These are phyloP conservation scores for Diorhabda carinulata DNA, from an alignment of 1,140 invertebrate genomes.

Conservation along the genomic window DNA sequence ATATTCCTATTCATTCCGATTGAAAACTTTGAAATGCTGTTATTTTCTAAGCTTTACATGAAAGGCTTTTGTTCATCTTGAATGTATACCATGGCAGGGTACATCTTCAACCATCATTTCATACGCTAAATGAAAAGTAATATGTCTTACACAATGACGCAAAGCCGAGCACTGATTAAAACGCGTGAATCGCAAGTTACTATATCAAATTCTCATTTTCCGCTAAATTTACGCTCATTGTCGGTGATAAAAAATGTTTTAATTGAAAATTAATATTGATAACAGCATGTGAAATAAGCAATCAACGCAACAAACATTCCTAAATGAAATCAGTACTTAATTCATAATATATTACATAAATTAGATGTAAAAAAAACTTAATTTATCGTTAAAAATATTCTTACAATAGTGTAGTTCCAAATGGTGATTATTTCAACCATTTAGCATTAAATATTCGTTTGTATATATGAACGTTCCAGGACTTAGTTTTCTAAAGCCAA, in stretches of 20 bases:
- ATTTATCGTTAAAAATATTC: too few species aligned
- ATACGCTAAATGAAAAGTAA: slow-evolving; percentile 1
- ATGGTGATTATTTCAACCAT: too few species aligned
- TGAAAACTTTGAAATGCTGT: slow-evolving; percentile 1
- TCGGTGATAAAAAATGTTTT: background rate
- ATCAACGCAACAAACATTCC: background rate
- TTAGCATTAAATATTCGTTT: too few species aligned
- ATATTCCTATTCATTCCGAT: background rate
- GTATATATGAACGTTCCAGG: too few species aligned
- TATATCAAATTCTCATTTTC: slow-evolving; percentile 3
- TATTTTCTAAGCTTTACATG: background rate
- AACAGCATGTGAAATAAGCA: background rate
- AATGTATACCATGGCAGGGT: background rate
- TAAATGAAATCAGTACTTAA: too few species aligned
- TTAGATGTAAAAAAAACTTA: too few species aligned
- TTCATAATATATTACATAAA: too few species aligned
- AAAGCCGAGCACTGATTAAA: background rate
- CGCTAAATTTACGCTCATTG: background rate
- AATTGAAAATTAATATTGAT: slow-evolving; percentile 3
- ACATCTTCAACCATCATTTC: background rate
- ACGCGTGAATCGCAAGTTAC: background rate
- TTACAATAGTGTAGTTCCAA: too few species aligned
- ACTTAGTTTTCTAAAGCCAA: too few species aligned
- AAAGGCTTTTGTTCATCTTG: background rate
- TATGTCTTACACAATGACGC: slow-evolving; percentile 2